phyloP scores from a whole-genome alignment of 2,888 invertebrate species.

The Deilephila elpenor region DNA sequence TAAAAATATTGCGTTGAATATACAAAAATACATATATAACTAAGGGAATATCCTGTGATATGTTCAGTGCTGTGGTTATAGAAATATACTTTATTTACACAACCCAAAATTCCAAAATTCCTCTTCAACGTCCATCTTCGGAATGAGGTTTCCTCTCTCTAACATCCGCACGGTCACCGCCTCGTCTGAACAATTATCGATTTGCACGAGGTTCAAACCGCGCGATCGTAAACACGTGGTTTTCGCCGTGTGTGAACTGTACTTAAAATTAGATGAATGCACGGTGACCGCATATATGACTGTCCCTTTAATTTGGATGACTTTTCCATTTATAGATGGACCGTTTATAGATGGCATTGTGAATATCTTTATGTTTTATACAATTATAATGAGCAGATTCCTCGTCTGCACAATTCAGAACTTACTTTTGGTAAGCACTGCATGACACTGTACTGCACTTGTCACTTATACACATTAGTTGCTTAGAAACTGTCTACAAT shows the following conservation, averaged over 20 bases:
- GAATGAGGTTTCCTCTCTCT: neutral
- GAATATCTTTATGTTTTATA: too few species aligned
- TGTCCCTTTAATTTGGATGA: neutral
- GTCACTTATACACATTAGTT: too few species aligned
- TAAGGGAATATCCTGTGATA: too few species aligned
- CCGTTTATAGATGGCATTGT: neutral
- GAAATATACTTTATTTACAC: neutral
- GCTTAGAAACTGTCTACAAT: too few species aligned
- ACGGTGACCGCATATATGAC: neutral
- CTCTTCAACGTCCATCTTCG: neutral
- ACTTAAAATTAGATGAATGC: neutral
- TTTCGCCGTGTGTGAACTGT: neutral
- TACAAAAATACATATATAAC: too few species aligned
- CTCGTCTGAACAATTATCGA: neutral
- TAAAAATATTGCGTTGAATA: too few species aligned
- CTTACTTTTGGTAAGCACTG: too few species aligned
- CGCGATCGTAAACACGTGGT: neutral
- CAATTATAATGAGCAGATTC: too few species aligned
- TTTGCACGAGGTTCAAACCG: neutral
- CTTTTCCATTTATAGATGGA: too few species aligned
- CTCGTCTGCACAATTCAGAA: too few species aligned
- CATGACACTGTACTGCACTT: too few species aligned
- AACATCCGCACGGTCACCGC: constrained; percentile 1
- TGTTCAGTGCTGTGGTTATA: neutral
- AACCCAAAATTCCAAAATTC: neutral